Percentiles rank a stretch among this genome's conserved stretches.
These are phyloP conservation scores for Apostichopus japonicus DNA, from an alignment of 35 echinoderm and acorn worm species.

Conservation along the genomic window DNA sequence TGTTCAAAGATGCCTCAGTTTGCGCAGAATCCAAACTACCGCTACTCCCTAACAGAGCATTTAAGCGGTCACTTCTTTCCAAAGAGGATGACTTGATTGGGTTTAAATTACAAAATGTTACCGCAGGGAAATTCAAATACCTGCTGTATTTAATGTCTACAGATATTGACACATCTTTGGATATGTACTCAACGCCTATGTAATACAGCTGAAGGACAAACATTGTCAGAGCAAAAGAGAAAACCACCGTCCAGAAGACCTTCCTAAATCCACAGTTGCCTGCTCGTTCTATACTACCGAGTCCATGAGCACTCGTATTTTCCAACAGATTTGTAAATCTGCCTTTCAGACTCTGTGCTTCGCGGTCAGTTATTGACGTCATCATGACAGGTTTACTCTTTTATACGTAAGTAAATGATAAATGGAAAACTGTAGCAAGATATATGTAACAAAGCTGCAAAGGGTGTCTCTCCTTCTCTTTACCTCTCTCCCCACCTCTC, in stretches of 20 bases:
- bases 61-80: conserved; percentile 13
- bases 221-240: neutral
- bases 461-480: too few relatives aligned
- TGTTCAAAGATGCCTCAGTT: neutral
- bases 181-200: neutral
- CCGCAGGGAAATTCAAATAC: conserved; percentile 68
- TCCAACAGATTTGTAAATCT: conserved; percentile 12
- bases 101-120: conserved; percentile 91
- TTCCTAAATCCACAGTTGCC: neutral
- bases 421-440: too few relatives aligned
- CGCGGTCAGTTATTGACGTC: neutral
- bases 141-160: conserved; percentile 57
- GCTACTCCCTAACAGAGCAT: neutral
- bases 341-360: neutral
- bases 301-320: conserved; percentile 28
- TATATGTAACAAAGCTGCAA: too few relatives aligned
- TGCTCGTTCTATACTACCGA: neutral
- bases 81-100: conserved; percentile 66
- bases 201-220: conserved; percentile 19
- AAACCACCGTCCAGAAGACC: conserved; percentile 33
- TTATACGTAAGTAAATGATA: too few relatives aligned
- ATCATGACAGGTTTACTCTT: neutral
- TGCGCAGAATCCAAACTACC: neutral
- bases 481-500: too few relatives aligned
- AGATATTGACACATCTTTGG: neutral